These are phyloP conservation scores for Bombyx huttoni DNA, from an alignment of 2,888 invertebrate genomes.

Conservation along the genomic window DNA sequence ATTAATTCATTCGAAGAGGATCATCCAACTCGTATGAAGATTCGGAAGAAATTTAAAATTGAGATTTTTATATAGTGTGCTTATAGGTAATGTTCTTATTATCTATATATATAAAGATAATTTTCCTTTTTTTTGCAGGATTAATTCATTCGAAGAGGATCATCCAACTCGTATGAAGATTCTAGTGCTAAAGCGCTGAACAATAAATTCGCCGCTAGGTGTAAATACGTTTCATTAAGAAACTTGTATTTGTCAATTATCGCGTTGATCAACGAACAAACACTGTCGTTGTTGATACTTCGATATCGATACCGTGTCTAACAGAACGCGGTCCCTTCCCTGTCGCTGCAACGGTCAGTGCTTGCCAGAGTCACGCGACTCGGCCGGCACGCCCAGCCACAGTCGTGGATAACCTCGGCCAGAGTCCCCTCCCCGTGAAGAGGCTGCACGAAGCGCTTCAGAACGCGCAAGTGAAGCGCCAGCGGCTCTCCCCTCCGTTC, in stretches of 20 bases:
- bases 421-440: constrained; percentile 70
- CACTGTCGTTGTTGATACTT: constrained; percentile 39
- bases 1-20: constrained; percentile 52
- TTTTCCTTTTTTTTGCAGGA: constrained; percentile 50
- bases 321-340: constrained; percentile 52
- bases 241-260: constrained; percentile 31
- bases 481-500: constrained; percentile 74
- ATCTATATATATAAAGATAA: constrained; percentile 3
- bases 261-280: constrained; percentile 31
- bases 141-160: constrained; percentile 51
- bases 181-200: constrained; percentile 46
- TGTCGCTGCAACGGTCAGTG: constrained; percentile 61
- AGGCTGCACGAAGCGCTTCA: constrained; percentile 75
- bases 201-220: constrained; percentile 25
- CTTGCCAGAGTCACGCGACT: constrained; percentile 70
- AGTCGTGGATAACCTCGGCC: constrained; percentile 73
- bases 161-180: constrained; percentile 42
- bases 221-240: constrained; percentile 14
- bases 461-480: constrained; percentile 74
- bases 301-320: constrained; percentile 48
- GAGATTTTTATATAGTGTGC: too few species aligned
- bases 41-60: constrained; percentile 7
- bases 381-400: constrained; percentile 68
- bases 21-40: constrained; percentile 42
- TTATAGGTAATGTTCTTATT: not conserved